A percentile compares a stretch with the other conserved stretches of the same genome.
Conservation (phyloP, 2,113 vertebrate genomes). For the Myanophis thanlyinensis region DNA sequence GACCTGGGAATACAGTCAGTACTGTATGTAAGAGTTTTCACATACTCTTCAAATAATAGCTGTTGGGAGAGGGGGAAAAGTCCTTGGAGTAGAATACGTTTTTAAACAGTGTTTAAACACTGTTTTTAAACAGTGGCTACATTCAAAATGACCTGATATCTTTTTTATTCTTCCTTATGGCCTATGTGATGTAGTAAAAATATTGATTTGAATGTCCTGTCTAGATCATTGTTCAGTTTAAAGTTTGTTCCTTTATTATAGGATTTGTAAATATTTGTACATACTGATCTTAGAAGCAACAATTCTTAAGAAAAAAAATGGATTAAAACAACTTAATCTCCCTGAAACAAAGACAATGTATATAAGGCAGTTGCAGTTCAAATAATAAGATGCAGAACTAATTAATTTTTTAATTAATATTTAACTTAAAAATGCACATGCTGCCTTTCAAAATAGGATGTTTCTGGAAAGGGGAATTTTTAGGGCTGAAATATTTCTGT, state of each 20-base stretch:
- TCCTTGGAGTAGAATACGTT: neutral
- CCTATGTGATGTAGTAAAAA: neutral
- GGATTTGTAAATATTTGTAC: neutral
- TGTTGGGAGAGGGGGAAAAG: too few species aligned
- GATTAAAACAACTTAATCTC: neutral
- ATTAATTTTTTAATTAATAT: neutral
- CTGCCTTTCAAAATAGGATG: neutral
- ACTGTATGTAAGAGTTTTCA: neutral
- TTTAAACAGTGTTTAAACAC: too few species aligned
- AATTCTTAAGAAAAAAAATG: neutral
- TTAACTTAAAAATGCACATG: neutral
- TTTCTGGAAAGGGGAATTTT: neutral
- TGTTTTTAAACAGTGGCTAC: neutral
- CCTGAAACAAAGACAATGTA: neutral
- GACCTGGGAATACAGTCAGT: neutral
- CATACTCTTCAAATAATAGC: neutral
- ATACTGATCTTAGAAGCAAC: neutral
- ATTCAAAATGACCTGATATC: neutral
- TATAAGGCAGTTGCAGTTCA: neutral
- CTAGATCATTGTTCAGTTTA: neutral
- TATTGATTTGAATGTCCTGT: neutral
- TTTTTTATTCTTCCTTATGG: neutral
- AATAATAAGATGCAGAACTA: neutral
- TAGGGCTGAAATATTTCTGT: neutral
- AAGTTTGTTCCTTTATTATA: neutral